Conservation (phyloP, 2,888 invertebrate genomes). For the Mycalesis mineus region DNA sequence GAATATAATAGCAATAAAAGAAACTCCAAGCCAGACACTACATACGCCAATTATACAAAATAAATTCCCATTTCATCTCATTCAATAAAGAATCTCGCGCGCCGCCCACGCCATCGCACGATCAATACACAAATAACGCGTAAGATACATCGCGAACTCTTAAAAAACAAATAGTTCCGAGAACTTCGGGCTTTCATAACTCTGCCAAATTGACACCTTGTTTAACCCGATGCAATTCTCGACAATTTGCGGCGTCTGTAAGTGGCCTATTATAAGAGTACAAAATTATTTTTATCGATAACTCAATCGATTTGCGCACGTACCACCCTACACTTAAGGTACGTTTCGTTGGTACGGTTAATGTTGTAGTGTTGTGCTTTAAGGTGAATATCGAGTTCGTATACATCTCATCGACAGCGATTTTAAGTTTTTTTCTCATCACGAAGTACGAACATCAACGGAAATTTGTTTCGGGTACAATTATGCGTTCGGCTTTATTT, state of each 20-base stretch:
- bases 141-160: constrained; percentile 52
- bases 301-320: constrained; percentile 31
- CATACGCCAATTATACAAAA: constrained; percentile 19
- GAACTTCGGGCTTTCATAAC: constrained; percentile 74
- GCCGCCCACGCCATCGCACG: constrained; percentile 53
- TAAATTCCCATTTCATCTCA: constrained; percentile 31
- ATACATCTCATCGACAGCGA: constrained; percentile 69
- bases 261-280: constrained; percentile 71
- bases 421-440: constrained; percentile 74
- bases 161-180: constrained; percentile 74
- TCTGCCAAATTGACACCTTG: constrained; percentile 77
- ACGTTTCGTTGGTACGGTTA: constrained; percentile 18
- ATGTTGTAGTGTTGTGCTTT: constrained; percentile 42
- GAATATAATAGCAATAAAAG: not conserved
- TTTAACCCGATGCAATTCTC: constrained; percentile 68
- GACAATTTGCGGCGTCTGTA: constrained; percentile 72
- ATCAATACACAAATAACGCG: constrained; percentile 62
- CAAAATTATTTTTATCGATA: constrained; percentile 36
- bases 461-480: constrained; percentile 72
- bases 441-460: constrained; percentile 68
- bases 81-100: constrained; percentile 62
- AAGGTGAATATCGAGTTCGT: constrained; percentile 58
- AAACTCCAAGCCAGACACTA: constrained; percentile 7
- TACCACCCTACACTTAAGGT: constrained; percentile 33
- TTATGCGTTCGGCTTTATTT: constrained; percentile 67